phyloP scores from a whole-genome alignment of 2,113 vertebrate genomes.

The Centropristis striata region DNA sequence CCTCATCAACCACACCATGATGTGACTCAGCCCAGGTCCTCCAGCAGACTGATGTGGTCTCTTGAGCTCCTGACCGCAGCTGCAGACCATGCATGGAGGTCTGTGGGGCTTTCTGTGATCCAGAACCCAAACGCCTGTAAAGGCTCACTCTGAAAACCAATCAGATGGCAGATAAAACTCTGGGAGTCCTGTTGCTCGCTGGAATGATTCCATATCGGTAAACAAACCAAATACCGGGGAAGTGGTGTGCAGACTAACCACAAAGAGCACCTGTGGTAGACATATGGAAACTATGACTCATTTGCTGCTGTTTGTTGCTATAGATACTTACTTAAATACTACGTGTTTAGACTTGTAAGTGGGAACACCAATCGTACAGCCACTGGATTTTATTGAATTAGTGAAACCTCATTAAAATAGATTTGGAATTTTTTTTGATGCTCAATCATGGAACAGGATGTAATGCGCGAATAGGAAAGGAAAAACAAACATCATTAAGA shows the following conservation, averaged over 20 bases:
- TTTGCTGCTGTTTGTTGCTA: conserved; percentile 59
- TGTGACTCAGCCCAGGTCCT: conserved; percentile 61
- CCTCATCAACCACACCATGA: conserved; percentile 77
- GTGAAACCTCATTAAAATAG: conserved; percentile 6
- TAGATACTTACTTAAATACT: no score
- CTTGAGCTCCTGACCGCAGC: conserved; percentile 40
- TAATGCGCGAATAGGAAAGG: conserved; percentile 15
- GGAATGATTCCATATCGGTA: conserved; percentile 33
- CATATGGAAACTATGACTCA: conserved; percentile 72
- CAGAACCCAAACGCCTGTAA: conserved; percentile 31
- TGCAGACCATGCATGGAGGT: conserved; percentile 48
- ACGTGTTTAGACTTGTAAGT: conserved; percentile 58
- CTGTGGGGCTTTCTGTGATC: conserved; percentile 49
- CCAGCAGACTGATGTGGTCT: conserved; percentile 65
- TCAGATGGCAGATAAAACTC: conserved; percentile 54
- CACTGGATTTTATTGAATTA: conserved; percentile 13
- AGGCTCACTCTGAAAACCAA: conserved; percentile 42
- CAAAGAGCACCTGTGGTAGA: conserved; percentile 63
- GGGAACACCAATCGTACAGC: conserved; percentile 31
- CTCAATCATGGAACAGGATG: conserved; percentile 16
- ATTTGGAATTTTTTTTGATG: not conserved
- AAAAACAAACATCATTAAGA: conserved; percentile 67
- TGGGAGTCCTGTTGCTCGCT: conserved; percentile 26
- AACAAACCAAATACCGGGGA: conserved; percentile 2
- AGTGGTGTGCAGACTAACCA: conserved; percentile 26